phyloP scores from a whole-genome alignment of 1,140 invertebrate genomes.

The Probaryconus sp. region DNA sequence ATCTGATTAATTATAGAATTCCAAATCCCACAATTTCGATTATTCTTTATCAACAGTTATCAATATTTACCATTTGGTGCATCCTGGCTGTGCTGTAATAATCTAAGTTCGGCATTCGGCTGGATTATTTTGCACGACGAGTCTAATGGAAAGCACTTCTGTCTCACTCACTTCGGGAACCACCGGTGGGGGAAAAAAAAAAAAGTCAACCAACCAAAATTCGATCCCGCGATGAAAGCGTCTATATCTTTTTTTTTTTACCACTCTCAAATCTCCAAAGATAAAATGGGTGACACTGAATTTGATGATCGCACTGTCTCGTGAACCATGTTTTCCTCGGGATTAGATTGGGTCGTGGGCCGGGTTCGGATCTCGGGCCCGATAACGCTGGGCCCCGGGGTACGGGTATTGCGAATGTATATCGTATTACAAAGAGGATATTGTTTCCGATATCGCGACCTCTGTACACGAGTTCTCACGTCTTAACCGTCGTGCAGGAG shows the following conservation, averaged over 20 bases:
- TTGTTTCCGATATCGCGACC: conserved; percentile 72
- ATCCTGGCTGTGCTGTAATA: conserved; percentile 78
- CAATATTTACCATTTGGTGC: conserved; percentile 77
- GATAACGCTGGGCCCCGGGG: conserved; percentile 48
- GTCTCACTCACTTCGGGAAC: no score
- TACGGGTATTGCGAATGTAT: conserved; percentile 50
- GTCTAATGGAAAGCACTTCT: background rate
- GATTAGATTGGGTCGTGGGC: no score
- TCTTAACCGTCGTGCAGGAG: conserved; percentile 76
- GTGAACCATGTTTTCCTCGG: conserved; percentile 33
- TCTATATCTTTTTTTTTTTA: no score
- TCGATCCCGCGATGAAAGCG: no score
- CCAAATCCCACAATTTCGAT: no score
- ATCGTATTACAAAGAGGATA: conserved; percentile 70
- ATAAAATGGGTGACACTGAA: background rate
- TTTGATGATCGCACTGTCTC: conserved; percentile 28
- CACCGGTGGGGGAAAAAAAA: background rate
- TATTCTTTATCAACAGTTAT: background rate
- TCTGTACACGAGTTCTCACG: conserved; percentile 66
- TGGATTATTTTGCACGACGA: conserved; percentile 5
- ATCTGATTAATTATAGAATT: no score
- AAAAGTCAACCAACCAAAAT: background rate
- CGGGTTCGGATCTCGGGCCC: conserved; percentile 40
- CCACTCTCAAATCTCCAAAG: conserved; percentile 14
- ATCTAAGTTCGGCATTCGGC: conserved; percentile 77